These are phyloP conservation scores for Phataginus tricuspis DNA, from an alignment of 2,797 vertebrate genomes.

Conservation along the genomic window DNA sequence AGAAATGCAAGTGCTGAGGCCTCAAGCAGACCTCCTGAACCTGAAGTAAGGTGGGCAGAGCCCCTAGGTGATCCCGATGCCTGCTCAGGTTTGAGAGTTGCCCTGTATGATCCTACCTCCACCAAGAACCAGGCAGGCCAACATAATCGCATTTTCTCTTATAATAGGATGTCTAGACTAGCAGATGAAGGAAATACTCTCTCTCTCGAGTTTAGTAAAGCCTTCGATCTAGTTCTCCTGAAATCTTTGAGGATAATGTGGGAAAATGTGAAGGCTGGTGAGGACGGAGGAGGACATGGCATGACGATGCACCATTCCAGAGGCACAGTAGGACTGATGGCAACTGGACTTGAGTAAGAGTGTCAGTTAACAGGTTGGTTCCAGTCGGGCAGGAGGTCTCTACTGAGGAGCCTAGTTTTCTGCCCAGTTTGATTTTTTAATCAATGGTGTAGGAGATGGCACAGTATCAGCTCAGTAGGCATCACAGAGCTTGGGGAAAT, in stretches of 20 bases:
- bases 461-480: neutral
- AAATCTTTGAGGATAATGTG: neutral
- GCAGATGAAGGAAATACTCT: neutral
- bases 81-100: neutral
- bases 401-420: neutral
- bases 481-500: neutral
- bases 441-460: neutral
- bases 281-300: neutral
- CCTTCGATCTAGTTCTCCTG: neutral
- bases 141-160: neutral
- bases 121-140: neutral
- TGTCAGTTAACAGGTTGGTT: neutral
- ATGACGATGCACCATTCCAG: neutral
- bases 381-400: neutral
- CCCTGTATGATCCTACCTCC: neutral
- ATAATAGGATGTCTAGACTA: neutral
- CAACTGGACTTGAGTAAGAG: neutral
- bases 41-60: neutral
- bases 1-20: neutral
- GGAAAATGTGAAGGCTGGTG: neutral
- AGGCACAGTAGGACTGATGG: neutral
- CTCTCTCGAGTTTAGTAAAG: neutral
- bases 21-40: neutral
- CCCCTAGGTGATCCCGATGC: neutral
- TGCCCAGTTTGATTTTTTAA: neutral